phyloP scores from a whole-genome alignment of 2,797 vertebrate genomes.

The Neosilurus hyrtlii region DNA sequence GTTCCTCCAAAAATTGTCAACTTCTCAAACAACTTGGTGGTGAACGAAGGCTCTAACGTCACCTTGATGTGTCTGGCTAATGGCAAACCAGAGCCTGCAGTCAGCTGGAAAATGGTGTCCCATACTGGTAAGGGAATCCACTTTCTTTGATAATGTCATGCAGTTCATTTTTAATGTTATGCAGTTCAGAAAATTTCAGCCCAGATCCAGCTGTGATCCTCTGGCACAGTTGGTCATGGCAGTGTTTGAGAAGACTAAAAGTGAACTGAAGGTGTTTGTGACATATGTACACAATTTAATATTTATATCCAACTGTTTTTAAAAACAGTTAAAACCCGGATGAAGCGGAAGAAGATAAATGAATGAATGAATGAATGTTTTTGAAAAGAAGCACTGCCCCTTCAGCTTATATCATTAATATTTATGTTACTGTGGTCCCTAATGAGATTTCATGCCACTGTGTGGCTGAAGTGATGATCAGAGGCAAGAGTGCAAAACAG shows the following conservation, averaged over 20 bases:
- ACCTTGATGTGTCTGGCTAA: constrained; percentile 76
- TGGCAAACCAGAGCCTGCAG: constrained; percentile 75
- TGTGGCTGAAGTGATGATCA: too few species aligned
- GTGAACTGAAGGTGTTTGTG: background rate
- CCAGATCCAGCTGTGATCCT: constrained; percentile 9
- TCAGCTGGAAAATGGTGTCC: constrained; percentile 75
- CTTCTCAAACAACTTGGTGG: constrained; percentile 70
- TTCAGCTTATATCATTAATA: constrained; percentile 9
- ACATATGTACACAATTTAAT: constrained; percentile 21
- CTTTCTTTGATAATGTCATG: background rate
- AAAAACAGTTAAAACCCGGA: too few species aligned
- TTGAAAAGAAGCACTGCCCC: too few species aligned
- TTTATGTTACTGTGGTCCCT: background rate
- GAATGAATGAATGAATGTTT: too few species aligned
- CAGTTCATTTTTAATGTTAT: constrained; percentile 1
- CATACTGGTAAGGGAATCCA: constrained; percentile 64
- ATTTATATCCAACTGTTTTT: constrained; percentile 1
- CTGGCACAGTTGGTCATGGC: background rate
- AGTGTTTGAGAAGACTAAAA: background rate
- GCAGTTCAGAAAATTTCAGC: constrained; percentile 19
- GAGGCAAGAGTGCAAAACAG: too few species aligned
- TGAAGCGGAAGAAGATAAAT: too few species aligned
- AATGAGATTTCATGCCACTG: background rate
- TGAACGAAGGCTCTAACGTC: constrained; percentile 77
- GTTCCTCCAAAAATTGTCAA: constrained; percentile 78